A percentile compares a stretch with the other conserved stretches of the same genome.
Conservation (phyloP, 2,797 vertebrate species). For the Capromys pilorides region DNA sequence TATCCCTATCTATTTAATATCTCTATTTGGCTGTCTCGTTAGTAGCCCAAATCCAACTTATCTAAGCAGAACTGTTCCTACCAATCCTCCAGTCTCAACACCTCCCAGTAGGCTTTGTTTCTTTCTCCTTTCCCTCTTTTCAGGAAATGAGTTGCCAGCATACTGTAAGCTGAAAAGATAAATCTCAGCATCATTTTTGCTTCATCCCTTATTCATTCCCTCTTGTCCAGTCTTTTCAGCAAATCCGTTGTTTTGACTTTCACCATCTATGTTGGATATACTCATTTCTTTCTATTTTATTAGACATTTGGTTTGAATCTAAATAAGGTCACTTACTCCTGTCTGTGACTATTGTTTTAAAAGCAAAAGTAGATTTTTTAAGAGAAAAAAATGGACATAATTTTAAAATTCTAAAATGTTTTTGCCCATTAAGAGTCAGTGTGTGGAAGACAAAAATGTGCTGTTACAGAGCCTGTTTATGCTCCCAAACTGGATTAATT, state of each 20-base stretch:
- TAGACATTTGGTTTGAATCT: not conserved
- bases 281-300: conserved; percentile 17
- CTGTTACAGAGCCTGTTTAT: not conserved
- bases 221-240: not conserved
- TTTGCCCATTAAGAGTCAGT: conserved; percentile 31
- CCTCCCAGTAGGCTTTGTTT: not conserved
- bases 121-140: not conserved
- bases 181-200: conserved; percentile 2
- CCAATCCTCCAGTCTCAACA: not conserved
- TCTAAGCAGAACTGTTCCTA: not conserved
- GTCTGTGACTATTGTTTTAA: not conserved
- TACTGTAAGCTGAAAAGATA: not conserved
- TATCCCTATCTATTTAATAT: not conserved
- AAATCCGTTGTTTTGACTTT: not conserved
- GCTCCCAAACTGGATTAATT: conserved; percentile 19
- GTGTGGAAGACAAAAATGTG: conserved; percentile 24
- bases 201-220: not conserved
- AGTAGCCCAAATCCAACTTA: not conserved
- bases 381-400: not conserved
- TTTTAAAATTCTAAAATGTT: not conserved
- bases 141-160: not conserved
- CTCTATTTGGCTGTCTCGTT: not conserved
- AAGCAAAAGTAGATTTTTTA: conserved; percentile 33
- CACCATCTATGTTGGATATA: not conserved
- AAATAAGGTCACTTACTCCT: not conserved